Conservation (phyloP, 2,797 vertebrate species). For the Onychomys torridus region DNA sequence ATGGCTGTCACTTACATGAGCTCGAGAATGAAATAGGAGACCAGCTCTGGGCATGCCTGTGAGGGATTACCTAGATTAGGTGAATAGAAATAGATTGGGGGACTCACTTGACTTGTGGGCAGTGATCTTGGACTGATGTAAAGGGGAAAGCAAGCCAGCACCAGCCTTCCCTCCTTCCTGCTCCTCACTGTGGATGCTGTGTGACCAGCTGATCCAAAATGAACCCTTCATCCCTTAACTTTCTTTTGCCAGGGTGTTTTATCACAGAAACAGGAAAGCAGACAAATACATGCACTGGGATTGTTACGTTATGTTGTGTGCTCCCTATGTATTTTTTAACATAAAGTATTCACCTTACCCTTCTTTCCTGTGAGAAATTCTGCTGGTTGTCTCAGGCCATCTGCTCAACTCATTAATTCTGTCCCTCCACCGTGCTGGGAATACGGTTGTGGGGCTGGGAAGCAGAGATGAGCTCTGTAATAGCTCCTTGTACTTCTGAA, state of each 20-base stretch:
- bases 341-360: not conserved
- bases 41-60: not conserved
- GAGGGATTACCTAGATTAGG: not conserved
- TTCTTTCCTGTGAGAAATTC: slow-evolving; percentile 14
- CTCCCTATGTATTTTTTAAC: not conserved
- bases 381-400: not conserved
- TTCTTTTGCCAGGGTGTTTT: not conserved
- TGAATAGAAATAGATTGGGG: not conserved
- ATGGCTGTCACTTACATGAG: not conserved
- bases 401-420: slow-evolving; percentile 25
- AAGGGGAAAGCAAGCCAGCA: not conserved
- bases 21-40: not conserved
- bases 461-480: not conserved
- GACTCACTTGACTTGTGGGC: not conserved
- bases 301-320: not conserved
- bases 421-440: not conserved
- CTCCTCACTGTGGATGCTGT: not conserved
- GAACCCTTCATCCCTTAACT: not conserved
- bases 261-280: not conserved
- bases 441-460: not conserved
- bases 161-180: not conserved
- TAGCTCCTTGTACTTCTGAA: not conserved
- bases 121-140: not conserved
- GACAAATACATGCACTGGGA: not conserved
- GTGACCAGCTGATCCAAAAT: not conserved